These are phyloP conservation scores for Apoda limacodes DNA, from an alignment of 2,888 invertebrate species.

Conservation along the genomic window DNA sequence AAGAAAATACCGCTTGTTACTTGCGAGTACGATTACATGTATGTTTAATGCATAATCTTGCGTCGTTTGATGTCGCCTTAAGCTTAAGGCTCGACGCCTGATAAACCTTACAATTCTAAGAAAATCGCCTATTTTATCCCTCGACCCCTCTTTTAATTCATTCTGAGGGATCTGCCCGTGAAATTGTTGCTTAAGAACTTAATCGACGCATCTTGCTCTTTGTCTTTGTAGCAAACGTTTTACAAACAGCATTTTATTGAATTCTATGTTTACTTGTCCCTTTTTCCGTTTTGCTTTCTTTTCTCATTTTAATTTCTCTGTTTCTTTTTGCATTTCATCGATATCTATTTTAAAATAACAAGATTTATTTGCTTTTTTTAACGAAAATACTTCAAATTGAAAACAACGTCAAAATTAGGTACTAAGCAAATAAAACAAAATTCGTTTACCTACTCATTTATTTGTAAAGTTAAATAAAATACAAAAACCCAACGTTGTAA, in stretches of 20 bases:
- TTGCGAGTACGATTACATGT: conserved; percentile 38
- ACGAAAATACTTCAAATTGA: too few species aligned
- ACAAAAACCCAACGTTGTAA: too few species aligned
- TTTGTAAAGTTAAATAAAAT: too few species aligned
- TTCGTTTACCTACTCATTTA: too few species aligned
- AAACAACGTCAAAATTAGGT: too few species aligned
- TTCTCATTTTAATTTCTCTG: too few species aligned
- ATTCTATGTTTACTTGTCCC: conserved; percentile 26
- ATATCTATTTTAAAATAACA: too few species aligned
- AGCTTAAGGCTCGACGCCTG: conserved; percentile 39
- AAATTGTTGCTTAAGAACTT: conserved; percentile 50
- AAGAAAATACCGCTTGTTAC: conserved; percentile 48
- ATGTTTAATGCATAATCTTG: conserved; percentile 53
- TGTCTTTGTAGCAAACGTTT: conserved; percentile 33
- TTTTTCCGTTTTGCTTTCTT: conserved; percentile 20
- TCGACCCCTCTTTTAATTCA: conserved; percentile 33
- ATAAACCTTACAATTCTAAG: conserved; percentile 26
- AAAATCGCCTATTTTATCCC: conserved; percentile 6
- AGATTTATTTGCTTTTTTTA: too few species aligned
- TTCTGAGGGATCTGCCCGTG: conserved; percentile 40
- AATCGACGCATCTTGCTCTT: conserved; percentile 39
- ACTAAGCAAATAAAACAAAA: too few species aligned
- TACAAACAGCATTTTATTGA: conserved; percentile 31
- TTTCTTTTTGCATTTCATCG: too few species aligned
- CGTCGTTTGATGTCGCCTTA: conserved; percentile 49